Evolutionary conservation across 2,113 vertebrate genomes (phyloP).

Genomic region (Regulus satrapa): DNA sequence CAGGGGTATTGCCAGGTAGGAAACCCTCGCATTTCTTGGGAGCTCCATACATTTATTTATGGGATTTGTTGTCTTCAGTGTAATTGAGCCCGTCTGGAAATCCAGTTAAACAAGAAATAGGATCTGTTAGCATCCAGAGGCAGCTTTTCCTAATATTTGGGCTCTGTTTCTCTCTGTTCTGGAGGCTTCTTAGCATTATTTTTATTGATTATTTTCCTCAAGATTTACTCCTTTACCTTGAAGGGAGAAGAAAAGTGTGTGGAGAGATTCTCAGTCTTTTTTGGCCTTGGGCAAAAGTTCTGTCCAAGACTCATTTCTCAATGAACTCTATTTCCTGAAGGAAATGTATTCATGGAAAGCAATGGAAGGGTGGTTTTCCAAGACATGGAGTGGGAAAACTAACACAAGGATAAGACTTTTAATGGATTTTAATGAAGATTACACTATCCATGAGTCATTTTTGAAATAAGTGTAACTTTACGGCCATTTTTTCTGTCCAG

Average conservation of each 20-base stretch:
- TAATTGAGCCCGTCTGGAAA: neutral
- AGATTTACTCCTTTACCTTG: neutral
- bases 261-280: neutral
- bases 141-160: neutral
- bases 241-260: neutral
- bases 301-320: neutral
- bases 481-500: neutral
- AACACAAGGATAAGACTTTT: neutral
- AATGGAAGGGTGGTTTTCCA: neutral
- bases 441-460: neutral
- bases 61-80: neutral
- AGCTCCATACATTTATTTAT: neutral
- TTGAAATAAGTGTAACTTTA: neutral
- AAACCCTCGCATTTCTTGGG: neutral
- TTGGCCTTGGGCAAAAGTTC: neutral
- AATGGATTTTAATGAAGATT: neutral
- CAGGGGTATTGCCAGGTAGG: conserved; percentile 88
- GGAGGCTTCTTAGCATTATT: neutral
- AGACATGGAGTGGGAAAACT: neutral
- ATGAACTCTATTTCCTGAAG: neutral
- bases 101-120: neutral
- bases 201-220: neutral
- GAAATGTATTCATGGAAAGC: neutral
- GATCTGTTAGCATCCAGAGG: neutral
- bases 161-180: neutral